Conservation (phyloP, 2,113 vertebrate species). For the Atherinomorus stipes region DNA sequence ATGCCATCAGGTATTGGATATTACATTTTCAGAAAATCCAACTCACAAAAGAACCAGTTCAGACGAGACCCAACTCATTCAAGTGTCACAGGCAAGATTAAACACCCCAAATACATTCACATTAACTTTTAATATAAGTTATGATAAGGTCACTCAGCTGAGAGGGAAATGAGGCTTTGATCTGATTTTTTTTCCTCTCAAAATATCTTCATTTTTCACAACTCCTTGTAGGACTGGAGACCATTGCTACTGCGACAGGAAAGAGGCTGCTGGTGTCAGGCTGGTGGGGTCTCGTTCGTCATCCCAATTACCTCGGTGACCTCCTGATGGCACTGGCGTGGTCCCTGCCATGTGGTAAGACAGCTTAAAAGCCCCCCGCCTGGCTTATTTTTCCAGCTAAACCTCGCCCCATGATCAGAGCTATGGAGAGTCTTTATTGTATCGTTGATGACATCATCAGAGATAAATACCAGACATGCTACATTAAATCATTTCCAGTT, state of each 20-base stretch:
- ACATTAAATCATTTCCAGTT: neutral
- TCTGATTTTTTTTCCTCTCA: neutral
- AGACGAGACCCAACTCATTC: conserved; percentile 87
- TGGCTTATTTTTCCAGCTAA: neutral
- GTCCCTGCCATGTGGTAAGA: conserved; percentile 93
- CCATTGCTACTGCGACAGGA: conserved; percentile 90
- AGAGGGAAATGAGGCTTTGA: neutral
- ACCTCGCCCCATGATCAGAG: neutral
- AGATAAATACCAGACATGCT: conserved; percentile 1
- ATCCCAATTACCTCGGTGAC: conserved; percentile 93
- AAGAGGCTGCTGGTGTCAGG: conserved; percentile 89
- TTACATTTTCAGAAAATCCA: conserved; percentile 90
- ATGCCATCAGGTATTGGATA: conserved; percentile 85
- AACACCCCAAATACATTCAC: neutral
- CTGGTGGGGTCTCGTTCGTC: conserved; percentile 93
- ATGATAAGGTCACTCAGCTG: neutral
- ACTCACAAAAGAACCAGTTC: conserved; percentile 93
- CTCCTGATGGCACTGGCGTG: conserved; percentile 93
- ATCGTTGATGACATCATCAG: conserved; percentile 10
- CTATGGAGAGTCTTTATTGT: neutral
- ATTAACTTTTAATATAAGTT: too few relatives aligned
- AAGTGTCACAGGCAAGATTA: conserved; percentile 83
- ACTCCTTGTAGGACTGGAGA: conserved; percentile 84
- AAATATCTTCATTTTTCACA: neutral
- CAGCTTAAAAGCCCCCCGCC: neutral